phyloP scores from a whole-genome alignment of 2,797 vertebrate genomes.

The Sebastes hubbsi region DNA sequence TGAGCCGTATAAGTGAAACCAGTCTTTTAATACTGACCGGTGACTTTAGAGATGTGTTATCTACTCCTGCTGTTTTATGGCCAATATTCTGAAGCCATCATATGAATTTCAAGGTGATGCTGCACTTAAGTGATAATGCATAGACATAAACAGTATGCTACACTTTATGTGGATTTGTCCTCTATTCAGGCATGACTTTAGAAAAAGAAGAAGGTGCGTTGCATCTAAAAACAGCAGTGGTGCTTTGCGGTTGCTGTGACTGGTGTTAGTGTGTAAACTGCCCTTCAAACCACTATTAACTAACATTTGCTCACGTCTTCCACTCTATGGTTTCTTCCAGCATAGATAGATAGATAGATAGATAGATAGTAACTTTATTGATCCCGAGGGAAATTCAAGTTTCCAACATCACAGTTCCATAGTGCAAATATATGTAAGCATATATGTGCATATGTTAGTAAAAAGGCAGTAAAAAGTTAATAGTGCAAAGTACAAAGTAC shows the following conservation, averaged over 20 bases:
- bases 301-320: neutral
- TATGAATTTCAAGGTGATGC: neutral
- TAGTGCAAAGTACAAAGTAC: no score
- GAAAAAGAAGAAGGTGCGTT: neutral
- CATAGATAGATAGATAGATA: no score
- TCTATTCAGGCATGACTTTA: neutral
- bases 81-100: neutral
- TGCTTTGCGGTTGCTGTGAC: slow-evolving; percentile 8
- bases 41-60: neutral
- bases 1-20: neutral
- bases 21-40: neutral
- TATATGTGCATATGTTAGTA: no score
- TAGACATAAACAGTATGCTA: neutral
- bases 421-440: no score
- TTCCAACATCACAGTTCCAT: no score
- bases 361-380: no score
- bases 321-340: neutral
- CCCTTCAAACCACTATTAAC: neutral
- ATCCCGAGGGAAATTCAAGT: no score
- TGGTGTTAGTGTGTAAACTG: slow-evolving; percentile 1
- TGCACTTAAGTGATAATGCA: neutral
- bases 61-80: neutral
- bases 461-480: no score
- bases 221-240: neutral
- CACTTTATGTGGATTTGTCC: neutral